These are phyloP conservation scores for Lasioglossum morio DNA, from an alignment of 2,888 invertebrate species.

Conservation along the genomic window DNA sequence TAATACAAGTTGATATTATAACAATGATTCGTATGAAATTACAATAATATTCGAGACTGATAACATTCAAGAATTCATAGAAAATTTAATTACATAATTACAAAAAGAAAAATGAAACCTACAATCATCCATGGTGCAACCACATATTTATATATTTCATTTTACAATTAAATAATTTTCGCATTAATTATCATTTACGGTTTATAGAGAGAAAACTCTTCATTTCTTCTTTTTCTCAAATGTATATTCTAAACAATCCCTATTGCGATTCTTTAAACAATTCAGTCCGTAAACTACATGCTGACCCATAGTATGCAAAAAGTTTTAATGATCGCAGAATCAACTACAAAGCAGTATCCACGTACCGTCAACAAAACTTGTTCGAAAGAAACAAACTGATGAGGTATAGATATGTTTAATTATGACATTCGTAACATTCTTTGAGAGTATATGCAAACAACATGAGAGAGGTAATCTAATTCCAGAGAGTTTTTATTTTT, in stretches of 20 bases:
- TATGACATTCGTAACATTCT: slow-evolving; percentile 51
- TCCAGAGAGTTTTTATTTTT: slow-evolving; percentile 38
- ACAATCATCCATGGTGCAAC: slow-evolving; percentile 32
- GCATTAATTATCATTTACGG: slow-evolving; percentile 20
- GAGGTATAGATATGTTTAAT: slow-evolving; percentile 60
- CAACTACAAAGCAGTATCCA: slow-evolving; percentile 51
- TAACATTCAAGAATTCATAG: slow-evolving; percentile 26
- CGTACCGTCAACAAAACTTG: slow-evolving; percentile 40
- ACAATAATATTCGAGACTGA: slow-evolving; percentile 35
- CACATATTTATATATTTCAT: slow-evolving; percentile 57
- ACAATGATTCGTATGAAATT: slow-evolving; percentile 35
- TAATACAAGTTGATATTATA: slow-evolving; percentile 41
- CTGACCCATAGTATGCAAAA: slow-evolving; percentile 44
- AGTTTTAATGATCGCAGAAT: slow-evolving; percentile 38
- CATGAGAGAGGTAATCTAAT: slow-evolving; percentile 49
- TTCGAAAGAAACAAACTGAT: slow-evolving; percentile 48
- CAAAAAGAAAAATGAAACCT: slow-evolving; percentile 40
- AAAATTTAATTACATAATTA: slow-evolving; percentile 51
- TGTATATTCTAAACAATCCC: slow-evolving; percentile 49
- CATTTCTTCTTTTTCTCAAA: slow-evolving; percentile 24
- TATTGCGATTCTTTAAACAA: slow-evolving; percentile 39
- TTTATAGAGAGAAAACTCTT: slow-evolving; percentile 41
- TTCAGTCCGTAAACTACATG: slow-evolving; percentile 53
- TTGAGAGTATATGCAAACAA: slow-evolving; percentile 53
- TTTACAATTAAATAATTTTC: slow-evolving; percentile 50